phyloP scores from a whole-genome alignment of 2,797 vertebrate genomes.

The Ctenopoma kingsleyae region DNA sequence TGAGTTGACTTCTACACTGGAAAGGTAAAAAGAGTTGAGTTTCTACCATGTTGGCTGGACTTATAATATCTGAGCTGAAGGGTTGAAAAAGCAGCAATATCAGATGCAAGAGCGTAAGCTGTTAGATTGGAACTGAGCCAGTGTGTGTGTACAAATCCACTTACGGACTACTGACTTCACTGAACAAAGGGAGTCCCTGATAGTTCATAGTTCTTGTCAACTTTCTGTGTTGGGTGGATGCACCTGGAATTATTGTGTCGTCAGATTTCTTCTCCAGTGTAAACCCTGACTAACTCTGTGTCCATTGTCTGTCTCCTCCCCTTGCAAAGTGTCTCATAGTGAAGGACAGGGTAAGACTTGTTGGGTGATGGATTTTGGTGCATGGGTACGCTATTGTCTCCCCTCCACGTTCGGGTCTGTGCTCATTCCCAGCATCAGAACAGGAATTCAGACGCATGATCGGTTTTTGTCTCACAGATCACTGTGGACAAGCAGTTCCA shows the following conservation, averaged over 20 bases:
- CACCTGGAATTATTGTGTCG: conserved; percentile 35
- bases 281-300: conserved; percentile 79
- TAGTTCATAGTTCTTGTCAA: conserved; percentile 32
- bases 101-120: conserved; percentile 42
- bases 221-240: conserved; percentile 42
- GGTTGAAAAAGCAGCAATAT: conserved; percentile 15
- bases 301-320: conserved; percentile 83
- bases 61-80: conserved; percentile 13
- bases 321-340: conserved; percentile 87
- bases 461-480: conserved; percentile 20
- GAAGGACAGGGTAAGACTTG: conserved; percentile 88
- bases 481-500: conserved; percentile 22
- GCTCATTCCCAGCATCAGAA: conserved; percentile 74
- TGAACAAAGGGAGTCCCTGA: conserved; percentile 49
- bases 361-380: conserved; percentile 80
- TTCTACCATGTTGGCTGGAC: conserved; percentile 11
- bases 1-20: conserved; percentile 16
- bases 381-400: conserved; percentile 81
- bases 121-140: conserved; percentile 60
- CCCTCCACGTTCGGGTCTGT: conserved; percentile 69
- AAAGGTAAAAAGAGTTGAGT: not conserved
- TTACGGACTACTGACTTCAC: conserved; percentile 60
- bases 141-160: conserved; percentile 57
- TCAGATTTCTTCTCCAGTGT: conserved; percentile 31
- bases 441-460: conserved; percentile 41